These are phyloP conservation scores for Avahi laniger DNA, from an alignment of 2,797 vertebrate species.

Conservation along the genomic window DNA sequence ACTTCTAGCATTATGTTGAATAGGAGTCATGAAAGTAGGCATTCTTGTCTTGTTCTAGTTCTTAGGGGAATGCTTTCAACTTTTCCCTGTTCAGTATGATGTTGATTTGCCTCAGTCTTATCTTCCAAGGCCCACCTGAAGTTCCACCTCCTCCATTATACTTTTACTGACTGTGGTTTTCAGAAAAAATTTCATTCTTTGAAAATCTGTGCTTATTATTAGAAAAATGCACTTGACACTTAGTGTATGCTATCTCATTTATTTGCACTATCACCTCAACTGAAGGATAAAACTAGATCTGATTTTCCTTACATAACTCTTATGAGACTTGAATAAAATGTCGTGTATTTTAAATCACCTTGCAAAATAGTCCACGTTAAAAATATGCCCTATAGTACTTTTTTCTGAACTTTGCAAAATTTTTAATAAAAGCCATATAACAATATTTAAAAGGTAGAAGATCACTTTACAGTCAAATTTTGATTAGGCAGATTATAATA, in stretches of 20 bases:
- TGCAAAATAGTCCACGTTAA: constrained; percentile 8
- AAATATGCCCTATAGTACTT: background rate
- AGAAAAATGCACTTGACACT: background rate
- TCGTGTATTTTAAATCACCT: background rate
- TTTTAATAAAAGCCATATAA: background rate
- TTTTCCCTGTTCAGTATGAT: background rate
- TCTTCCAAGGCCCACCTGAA: background rate
- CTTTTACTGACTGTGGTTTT: background rate
- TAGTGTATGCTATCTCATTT: background rate
- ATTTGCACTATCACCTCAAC: background rate
- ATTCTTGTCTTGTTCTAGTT: background rate
- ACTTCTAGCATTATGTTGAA: background rate
- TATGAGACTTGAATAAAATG: background rate
- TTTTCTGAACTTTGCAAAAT: background rate
- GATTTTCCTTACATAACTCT: background rate
- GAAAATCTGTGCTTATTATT: background rate
- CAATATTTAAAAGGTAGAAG: background rate
- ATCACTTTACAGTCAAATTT: background rate
- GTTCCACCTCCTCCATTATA: background rate
- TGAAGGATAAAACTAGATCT: background rate
- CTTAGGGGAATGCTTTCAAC: background rate
- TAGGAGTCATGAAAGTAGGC: background rate
- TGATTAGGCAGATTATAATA: background rate
- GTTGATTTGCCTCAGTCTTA: background rate
- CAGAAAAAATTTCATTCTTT: background rate